Conservation (phyloP, 2,888 invertebrate species). For the Platerodrilus igneus region DNA sequence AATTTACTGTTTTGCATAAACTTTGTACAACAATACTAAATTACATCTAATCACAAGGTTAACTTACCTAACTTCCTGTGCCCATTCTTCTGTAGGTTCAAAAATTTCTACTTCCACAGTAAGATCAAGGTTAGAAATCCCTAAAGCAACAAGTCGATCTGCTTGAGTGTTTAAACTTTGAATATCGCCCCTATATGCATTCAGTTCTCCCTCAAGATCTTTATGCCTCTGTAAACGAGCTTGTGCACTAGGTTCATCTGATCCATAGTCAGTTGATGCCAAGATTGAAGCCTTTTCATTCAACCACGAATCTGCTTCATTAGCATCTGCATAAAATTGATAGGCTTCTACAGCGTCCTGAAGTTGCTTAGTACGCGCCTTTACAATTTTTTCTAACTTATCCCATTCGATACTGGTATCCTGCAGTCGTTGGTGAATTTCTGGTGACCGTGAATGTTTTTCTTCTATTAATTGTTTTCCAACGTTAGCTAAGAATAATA, state of each 20-base stretch:
- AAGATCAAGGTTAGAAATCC: constrained; percentile 64
- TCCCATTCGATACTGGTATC: constrained; percentile 84
- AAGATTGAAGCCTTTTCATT: constrained; percentile 92
- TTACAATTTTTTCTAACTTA: constrained; percentile 77
- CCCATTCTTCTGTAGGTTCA: constrained; percentile 56
- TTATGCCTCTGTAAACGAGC: constrained; percentile 83
- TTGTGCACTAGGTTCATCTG: constrained; percentile 86
- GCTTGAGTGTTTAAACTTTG: constrained; percentile 72
- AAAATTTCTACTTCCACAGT: constrained; percentile 61
- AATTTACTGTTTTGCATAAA: no score
- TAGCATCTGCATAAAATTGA: constrained; percentile 96
- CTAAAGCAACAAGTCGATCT: constrained; percentile 67
- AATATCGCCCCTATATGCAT: constrained; percentile 84
- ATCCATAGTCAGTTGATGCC: constrained; percentile 81
- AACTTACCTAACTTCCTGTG: constrained; percentile 13
- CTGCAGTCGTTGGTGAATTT: constrained; percentile 76
- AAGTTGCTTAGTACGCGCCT: constrained; percentile 66
- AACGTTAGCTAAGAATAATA: constrained; percentile 21
- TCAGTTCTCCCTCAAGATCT: constrained; percentile 81
- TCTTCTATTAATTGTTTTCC: constrained; percentile 64
- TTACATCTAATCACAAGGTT: background rate
- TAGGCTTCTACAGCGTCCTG: constrained; percentile 90
- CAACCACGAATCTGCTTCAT: constrained; percentile 97
- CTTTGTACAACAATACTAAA: background rate
- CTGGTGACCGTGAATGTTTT: constrained; percentile 74